Evolutionary conservation across 2,888 invertebrate species (phyloP), one percentile per base, ranked within the genome.

Genomic region (Apeira syringaria): DNA sequence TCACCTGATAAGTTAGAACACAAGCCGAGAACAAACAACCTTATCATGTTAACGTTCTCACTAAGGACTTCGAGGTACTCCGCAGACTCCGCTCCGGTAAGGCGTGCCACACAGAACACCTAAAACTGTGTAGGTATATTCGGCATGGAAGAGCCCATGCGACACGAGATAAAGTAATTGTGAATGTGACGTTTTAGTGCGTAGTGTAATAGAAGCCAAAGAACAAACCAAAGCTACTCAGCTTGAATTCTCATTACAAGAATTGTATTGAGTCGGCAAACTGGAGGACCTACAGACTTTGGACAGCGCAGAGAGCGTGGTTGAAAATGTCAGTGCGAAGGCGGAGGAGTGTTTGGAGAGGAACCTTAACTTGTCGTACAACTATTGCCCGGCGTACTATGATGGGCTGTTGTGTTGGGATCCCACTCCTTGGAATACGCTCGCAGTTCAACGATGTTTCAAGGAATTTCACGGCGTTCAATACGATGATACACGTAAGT

Each of bases 401-500:
- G 97, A 97, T 68, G 92, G 92, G 2, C 83, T 96, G 43, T 87
- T 96, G 20, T 97, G 97, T 76, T 97, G 97, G 97, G 96, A 96
- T 6, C 91, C 93, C 1, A 96, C 97, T 1, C 90, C 92, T 0
- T 92, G 92, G 49, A 94, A 94, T 52, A 92, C 93, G 0, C 75
- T 92, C 33, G 94, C 95, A 1, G 85, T 92, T 13, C 91, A 96
- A 54, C 93, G 94, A 31, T 97, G 97, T 75, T 95, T 97, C 68
- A 92, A 93, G 30, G 94, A 96, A 64, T 90, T 97, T 43, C 92
- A 94, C 57, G 95, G 95, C 46, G 92, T 96, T 42, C 92, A 91
- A 56, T 97, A 97, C 68, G 97, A 97, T 72, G 93, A 93, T 52
- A 92, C 94, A 72, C 93, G 97, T 97, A 85, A 96, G 96, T 95